Evolutionary conservation across 2,888 invertebrate genomes (phyloP).

Genomic region (Caenorhabditis sulstoni): DNA sequence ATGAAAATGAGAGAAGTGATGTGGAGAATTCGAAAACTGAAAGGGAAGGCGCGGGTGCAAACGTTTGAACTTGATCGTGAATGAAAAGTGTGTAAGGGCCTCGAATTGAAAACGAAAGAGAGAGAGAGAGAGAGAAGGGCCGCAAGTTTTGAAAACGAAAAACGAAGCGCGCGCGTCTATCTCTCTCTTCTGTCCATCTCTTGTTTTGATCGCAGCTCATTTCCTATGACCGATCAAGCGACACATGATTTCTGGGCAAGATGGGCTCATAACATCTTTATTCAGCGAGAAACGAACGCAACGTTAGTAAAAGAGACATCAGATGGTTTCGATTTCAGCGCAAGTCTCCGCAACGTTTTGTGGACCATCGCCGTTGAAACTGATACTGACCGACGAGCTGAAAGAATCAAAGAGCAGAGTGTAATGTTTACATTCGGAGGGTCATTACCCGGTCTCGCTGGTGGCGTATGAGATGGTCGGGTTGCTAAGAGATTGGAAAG

Average conservation of each 20-base stretch:
- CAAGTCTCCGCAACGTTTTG: neutral
- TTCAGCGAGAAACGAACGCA: neutral
- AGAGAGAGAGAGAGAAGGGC: slow-evolving; percentile 4
- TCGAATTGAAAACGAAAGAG: neutral
- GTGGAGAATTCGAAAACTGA: no score
- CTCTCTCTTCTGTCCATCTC: slow-evolving; percentile 8
- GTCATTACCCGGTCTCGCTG: slow-evolving; percentile 16
- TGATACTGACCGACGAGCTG: slow-evolving; percentile 17
- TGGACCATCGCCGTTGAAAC: neutral
- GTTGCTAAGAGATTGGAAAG: slow-evolving; percentile 17
- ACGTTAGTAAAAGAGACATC: slow-evolving; percentile 3
- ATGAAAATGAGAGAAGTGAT: no score
- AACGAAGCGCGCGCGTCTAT: slow-evolving; percentile 1
- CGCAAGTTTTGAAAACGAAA: neutral
- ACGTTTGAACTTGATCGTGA: no score
- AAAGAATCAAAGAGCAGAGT: slow-evolving; percentile 2
- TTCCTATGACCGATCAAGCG: slow-evolving; percentile 27
- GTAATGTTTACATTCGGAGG: slow-evolving; percentile 12
- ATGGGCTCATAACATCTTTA: slow-evolving; percentile 3
- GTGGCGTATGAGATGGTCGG: slow-evolving; percentile 30
- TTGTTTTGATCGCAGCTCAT: slow-evolving; percentile 43
- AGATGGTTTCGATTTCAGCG: slow-evolving; percentile 3
- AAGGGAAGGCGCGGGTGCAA: no score
- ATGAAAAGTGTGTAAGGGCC: no score
- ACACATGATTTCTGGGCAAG: slow-evolving; percentile 13